phyloP scores from a whole-genome alignment of 2,113 vertebrate species.

The Perca schrenkii region DNA sequence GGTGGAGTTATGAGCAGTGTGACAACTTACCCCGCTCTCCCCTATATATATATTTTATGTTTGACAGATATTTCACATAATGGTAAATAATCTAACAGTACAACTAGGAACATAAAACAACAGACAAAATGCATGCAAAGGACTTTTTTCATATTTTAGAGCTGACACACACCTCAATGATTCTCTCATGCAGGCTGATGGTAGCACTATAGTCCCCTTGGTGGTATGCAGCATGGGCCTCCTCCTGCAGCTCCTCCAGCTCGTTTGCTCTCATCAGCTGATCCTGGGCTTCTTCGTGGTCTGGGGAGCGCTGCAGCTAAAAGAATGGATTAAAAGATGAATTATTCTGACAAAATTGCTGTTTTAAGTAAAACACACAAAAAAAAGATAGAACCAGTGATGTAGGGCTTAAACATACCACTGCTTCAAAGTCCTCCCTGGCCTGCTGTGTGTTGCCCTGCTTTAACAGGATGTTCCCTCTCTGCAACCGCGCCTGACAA shows the following conservation, averaged over 20 bases:
- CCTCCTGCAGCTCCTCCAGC: conserved; percentile 82
- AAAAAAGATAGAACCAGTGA: not conserved
- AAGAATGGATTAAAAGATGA: not conserved
- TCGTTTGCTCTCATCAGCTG: conserved; percentile 81
- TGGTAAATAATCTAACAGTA: not conserved
- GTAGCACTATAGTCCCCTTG: conserved; percentile 81
- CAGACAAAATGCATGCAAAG: not conserved
- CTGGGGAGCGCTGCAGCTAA: conserved; percentile 82
- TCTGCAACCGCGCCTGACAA: conserved; percentile 85
- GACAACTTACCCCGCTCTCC: no score
- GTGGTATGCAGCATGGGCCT: conserved; percentile 78
- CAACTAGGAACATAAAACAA: not conserved
- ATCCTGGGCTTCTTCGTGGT: conserved; percentile 82
- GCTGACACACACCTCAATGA: conserved; percentile 81
- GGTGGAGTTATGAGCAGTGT: no score
- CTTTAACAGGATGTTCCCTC: conserved; percentile 88
- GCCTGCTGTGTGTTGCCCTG: conserved; percentile 85
- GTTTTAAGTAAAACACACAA: not conserved
- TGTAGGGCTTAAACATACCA: conserved; percentile 75
- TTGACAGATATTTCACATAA: no score
- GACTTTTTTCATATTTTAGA: not conserved
- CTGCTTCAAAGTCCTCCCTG: conserved; percentile 85
- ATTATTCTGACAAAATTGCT: not conserved
- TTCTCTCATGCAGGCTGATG: conserved; percentile 80
- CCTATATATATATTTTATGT: not conserved